phyloP scores from a whole-genome alignment of 1,140 invertebrate genomes.

The Polypedilum pembai region DNA sequence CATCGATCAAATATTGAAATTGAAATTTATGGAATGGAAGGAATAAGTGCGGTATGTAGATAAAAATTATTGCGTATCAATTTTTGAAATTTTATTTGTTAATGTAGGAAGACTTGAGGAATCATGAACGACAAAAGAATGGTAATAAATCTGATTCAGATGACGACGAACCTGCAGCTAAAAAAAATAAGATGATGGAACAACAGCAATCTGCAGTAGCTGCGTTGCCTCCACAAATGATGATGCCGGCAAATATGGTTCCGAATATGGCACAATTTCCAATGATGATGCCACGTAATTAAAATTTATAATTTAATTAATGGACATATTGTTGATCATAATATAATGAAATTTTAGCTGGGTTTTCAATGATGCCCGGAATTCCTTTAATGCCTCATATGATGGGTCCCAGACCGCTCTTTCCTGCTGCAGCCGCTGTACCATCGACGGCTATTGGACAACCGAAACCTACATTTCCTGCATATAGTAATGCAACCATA shows the following conservation, averaged over 20 bases:
- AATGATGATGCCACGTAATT: conserved; percentile 48
- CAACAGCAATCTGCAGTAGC: conserved; percentile 43
- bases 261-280: conserved; percentile 53
- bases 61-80: too few relatives aligned
- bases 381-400: conserved; percentile 48
- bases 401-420: conserved; percentile 60
- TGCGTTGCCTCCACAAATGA: conserved; percentile 46
- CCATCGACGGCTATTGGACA: conserved; percentile 53
- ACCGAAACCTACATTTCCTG: conserved; percentile 69
- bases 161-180: conserved; percentile 69
- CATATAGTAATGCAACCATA: conserved; percentile 63
- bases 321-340: neutral
- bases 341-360: neutral
- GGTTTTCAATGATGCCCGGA: conserved; percentile 30
- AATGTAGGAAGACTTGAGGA: conserved; percentile 69
- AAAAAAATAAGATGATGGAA: conserved; percentile 57
- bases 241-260: conserved; percentile 49
- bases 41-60: conserved; percentile 68
- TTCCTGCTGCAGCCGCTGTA: conserved; percentile 55
- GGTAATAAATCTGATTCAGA: conserved; percentile 61
- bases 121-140: conserved; percentile 83
- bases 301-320: neutral
- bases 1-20: conserved; percentile 98
- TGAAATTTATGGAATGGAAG: conserved; percentile 99
- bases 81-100: too few relatives aligned